A percentile compares a stretch with the other conserved stretches of the same genome.
These are phyloP conservation scores for Tanypteryx hageni DNA, from an alignment of 2,888 invertebrate species.

Conservation along the genomic window DNA sequence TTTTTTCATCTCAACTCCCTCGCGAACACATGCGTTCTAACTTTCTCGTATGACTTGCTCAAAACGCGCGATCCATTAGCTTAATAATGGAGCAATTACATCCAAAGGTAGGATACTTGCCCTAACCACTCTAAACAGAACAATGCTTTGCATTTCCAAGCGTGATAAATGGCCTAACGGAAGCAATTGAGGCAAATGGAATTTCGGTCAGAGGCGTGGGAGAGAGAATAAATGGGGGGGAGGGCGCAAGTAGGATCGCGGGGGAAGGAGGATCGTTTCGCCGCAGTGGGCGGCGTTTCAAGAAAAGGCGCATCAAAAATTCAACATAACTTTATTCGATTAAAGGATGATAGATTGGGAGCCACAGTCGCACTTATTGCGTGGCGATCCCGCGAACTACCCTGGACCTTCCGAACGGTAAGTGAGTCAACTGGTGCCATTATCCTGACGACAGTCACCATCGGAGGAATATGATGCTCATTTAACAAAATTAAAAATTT, in stretches of 20 bases:
- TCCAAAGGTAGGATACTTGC: slow-evolving; percentile 51
- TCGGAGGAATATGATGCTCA: no score
- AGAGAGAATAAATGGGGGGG: slow-evolving; percentile 5
- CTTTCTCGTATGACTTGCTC: slow-evolving; percentile 29
- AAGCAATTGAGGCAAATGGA: slow-evolving; percentile 63
- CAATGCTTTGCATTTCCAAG: slow-evolving; percentile 61
- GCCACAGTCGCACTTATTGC: neutral
- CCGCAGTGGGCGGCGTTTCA: neutral
- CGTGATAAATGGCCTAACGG: slow-evolving; percentile 54
- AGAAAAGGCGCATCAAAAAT: slow-evolving; percentile 48
- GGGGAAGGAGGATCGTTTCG: neutral
- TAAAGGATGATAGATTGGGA: slow-evolving; percentile 52
- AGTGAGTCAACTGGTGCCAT: neutral
- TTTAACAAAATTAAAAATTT: no score
- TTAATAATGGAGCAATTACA: slow-evolving; percentile 63
- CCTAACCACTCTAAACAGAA: slow-evolving; percentile 62
- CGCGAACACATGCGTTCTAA: slow-evolving; percentile 9
- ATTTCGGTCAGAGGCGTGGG: slow-evolving; percentile 39
- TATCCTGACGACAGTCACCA: no score
- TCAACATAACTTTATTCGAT: slow-evolving; percentile 45
- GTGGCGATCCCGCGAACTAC: neutral
- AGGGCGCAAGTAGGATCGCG: neutral
- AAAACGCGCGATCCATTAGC: slow-evolving; percentile 54
- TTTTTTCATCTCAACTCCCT: neutral
- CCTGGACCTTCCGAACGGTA: neutral